These are phyloP conservation scores for Atlantisia rogersi DNA, from an alignment of 2,113 vertebrate genomes.

Conservation along the genomic window DNA sequence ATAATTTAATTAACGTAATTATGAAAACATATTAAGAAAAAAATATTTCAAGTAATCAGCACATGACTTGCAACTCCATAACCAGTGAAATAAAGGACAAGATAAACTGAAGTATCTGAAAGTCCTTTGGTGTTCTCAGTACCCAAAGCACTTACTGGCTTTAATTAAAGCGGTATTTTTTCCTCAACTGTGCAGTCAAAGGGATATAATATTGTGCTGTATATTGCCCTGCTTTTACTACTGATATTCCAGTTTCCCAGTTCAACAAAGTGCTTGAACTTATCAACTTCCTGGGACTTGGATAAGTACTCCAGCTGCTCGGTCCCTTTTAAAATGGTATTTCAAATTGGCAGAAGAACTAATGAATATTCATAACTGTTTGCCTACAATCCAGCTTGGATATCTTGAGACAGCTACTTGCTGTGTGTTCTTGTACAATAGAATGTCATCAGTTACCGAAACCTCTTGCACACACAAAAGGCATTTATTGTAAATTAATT, in stretches of 20 bases:
- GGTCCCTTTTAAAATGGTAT: background rate
- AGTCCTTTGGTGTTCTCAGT: background rate
- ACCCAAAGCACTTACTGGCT: background rate
- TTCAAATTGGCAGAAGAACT: background rate
- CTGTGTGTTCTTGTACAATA: background rate
- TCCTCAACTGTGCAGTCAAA: background rate
- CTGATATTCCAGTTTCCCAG: background rate
- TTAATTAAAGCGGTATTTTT: background rate
- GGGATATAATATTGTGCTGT: background rate
- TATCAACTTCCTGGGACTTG: background rate
- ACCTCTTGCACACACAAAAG: background rate
- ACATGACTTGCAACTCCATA: background rate
- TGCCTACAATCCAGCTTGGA: background rate
- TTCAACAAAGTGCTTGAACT: background rate
- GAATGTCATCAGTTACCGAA: background rate
- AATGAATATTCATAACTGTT: background rate
- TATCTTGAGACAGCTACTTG: background rate
- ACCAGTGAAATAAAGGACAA: background rate
- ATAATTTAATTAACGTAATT: background rate
- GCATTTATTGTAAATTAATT: conserved; percentile 23
- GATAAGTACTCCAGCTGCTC: background rate
- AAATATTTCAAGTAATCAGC: background rate
- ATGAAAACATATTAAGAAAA: background rate
- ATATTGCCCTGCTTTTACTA: background rate
- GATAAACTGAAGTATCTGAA: background rate